Base-by-base conservation (phyloP, 1,140 invertebrate species). In the Euglossa dilemma region DNA sequence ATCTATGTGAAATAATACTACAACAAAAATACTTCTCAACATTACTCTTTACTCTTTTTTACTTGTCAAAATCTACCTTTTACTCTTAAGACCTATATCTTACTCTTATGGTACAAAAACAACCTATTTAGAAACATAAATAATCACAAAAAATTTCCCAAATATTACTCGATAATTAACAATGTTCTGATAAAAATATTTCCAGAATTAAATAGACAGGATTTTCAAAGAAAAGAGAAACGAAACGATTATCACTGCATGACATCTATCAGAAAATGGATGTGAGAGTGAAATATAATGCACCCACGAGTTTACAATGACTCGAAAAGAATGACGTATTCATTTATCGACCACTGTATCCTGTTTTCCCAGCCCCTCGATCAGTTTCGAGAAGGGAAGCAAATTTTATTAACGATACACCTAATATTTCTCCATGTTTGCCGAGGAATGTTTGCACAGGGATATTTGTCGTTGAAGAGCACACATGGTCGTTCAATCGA, bases 391-490 rank as follows among this genome's bases (percentile, higher is more conserved):
- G 8, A 36, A 20, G 7, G 20, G 36, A 23, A 20, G 74, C 45
- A 57, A 57, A 73, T 76, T 52, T 76, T 76, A 76, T 76, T 50
- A 76, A 76, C 25, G 59, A 64, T 64, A 36, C 12, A 50, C 57
- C 45, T 76, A 59, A 59, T 59, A 74, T 74, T 74, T 74, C 71
- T 57, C 23, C 36, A 52, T 45, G 45, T 63, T 63, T 75, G 25
- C 11, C 25, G 59, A 59, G 11, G 23, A 74, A 59, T 59, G 47
- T 74, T 74, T 59, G 9, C 56, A 20, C 72, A 12, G 8, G 0
- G 56, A 5, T 59, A 20, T 74, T 73, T 57, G 18, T 43, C 16
- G 28, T 45, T 16, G 54, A 43, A 14, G 20, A 73, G 23, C n/a
- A 47, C 14, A 18, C 72, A 25, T 23, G 36, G 18, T 0, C 54